phyloP scores from a whole-genome alignment of 2,113 vertebrate species.

The Piaya cayana region DNA sequence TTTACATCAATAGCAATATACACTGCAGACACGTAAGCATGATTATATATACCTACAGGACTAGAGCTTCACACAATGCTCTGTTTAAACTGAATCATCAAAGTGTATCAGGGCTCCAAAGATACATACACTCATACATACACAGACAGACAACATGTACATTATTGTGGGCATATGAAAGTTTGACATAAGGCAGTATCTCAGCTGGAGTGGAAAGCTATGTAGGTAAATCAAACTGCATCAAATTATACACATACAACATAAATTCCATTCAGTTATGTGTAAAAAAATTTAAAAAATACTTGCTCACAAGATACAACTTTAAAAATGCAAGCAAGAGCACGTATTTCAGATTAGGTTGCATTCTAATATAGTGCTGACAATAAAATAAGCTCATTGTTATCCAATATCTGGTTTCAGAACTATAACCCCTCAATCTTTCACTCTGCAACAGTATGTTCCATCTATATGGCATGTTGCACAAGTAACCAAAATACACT shows the following conservation, averaged over 20 bases:
- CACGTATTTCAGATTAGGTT: not conserved
- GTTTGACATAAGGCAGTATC: not conserved
- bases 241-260: not conserved
- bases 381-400: not conserved
- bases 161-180: not conserved
- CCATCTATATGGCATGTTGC: not conserved
- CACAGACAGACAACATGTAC: rapidly evolving
- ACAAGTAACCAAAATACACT: not conserved
- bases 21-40: not conserved
- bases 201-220: not conserved
- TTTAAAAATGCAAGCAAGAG: not conserved
- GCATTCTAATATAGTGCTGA: not conserved
- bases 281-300: not conserved
- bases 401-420: not conserved
- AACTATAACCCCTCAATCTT: not conserved
- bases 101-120: not conserved
- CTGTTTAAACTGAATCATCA: not conserved
- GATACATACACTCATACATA: not conserved
- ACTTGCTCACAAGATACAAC: not conserved
- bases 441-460: not conserved
- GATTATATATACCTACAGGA: not conserved
- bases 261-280: not conserved
- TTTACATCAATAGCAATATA: not conserved
- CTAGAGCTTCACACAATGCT: not conserved
- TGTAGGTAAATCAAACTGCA: rapidly evolving